A percentile compares a stretch with the other conserved stretches of the same genome.
phyloP scores from a whole-genome alignment of 2,888 invertebrate genomes.

The Caenorhabditis doughertyi region DNA sequence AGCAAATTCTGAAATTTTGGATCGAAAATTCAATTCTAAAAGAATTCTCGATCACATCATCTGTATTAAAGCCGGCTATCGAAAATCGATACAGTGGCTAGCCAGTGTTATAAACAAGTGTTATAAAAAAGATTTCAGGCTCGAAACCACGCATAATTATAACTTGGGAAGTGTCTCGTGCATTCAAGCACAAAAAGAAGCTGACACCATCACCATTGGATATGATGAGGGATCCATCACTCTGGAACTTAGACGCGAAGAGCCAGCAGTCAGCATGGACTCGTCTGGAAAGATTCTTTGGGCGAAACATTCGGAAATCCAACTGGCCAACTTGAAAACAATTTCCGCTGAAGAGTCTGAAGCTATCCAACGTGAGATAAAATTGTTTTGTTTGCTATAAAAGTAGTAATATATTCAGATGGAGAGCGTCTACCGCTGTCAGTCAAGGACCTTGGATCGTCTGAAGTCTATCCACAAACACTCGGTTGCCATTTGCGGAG shows the following conservation, averaged over 20 bases:
- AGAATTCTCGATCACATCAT: too few relatives aligned
- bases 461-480: slow-evolving; percentile 98
- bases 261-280: slow-evolving; percentile 98
- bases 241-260: slow-evolving; percentile 95
- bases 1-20: too few relatives aligned
- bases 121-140: slow-evolving; percentile 75
- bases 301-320: slow-evolving; percentile 98
- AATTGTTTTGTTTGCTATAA: background rate
- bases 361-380: slow-evolving; percentile 72
- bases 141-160: slow-evolving; percentile 97
- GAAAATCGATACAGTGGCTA: too few relatives aligned
- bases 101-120: too few relatives aligned
- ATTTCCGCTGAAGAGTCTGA: slow-evolving; percentile 77
- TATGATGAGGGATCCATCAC: slow-evolving; percentile 97
- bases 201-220: slow-evolving; percentile 90
- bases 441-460: slow-evolving; percentile 98
- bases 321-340: slow-evolving; percentile 86
- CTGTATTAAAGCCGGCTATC: too few relatives aligned
- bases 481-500: slow-evolving; percentile 96
- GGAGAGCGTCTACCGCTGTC: slow-evolving; percentile 94
- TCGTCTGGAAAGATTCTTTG: slow-evolving; percentile 98
- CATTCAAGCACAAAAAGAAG: slow-evolving; percentile 85
- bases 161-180: slow-evolving; percentile 99
- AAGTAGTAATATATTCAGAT: slow-evolving; percentile 84
- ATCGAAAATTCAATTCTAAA: too few relatives aligned